Evolutionary conservation across 2,888 invertebrate genomes (phyloP).

Genomic region (Theretra japonica): DNA sequence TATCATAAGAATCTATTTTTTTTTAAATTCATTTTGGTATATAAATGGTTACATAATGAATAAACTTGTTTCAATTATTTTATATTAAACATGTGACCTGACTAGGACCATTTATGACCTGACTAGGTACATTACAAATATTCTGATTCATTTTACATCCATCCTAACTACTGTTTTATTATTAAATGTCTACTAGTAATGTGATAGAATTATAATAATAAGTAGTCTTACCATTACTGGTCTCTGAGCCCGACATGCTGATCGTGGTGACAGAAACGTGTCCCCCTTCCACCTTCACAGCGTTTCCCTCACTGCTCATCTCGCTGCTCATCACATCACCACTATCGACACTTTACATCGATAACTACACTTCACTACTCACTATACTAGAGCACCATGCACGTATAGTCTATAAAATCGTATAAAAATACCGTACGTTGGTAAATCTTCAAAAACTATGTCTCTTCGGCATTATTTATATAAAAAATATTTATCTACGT

Average conservation of each 20-base stretch:
- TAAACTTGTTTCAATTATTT: too few species aligned
- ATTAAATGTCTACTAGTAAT: background rate
- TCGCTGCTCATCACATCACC: slow-evolving; percentile 64
- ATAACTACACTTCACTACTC: slow-evolving; percentile 67
- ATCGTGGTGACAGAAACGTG: slow-evolving; percentile 93
- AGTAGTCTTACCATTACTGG: slow-evolving; percentile 79
- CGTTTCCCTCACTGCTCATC: slow-evolving; percentile 77
- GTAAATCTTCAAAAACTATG: slow-evolving; percentile 59
- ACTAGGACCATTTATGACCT: too few species aligned
- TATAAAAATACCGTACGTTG: slow-evolving; percentile 61
- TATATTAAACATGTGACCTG: too few species aligned
- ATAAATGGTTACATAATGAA: too few species aligned
- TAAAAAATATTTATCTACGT: slow-evolving; percentile 57
- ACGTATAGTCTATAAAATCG: slow-evolving; percentile 54
- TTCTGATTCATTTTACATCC: too few species aligned
- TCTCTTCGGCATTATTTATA: slow-evolving; percentile 55
- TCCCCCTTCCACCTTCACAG: slow-evolving; percentile 80
- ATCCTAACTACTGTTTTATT: too few species aligned
- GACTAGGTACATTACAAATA: too few species aligned
- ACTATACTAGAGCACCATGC: slow-evolving; percentile 72
- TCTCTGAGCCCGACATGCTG: slow-evolving; percentile 87
- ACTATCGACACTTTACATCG: slow-evolving; percentile 61
- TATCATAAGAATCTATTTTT: too few species aligned
- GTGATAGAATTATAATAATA: background rate
- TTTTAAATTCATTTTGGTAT: too few species aligned